Evolutionary conservation across 2,113 vertebrate species (phyloP).

Genomic region (Nothocercus julius): DNA sequence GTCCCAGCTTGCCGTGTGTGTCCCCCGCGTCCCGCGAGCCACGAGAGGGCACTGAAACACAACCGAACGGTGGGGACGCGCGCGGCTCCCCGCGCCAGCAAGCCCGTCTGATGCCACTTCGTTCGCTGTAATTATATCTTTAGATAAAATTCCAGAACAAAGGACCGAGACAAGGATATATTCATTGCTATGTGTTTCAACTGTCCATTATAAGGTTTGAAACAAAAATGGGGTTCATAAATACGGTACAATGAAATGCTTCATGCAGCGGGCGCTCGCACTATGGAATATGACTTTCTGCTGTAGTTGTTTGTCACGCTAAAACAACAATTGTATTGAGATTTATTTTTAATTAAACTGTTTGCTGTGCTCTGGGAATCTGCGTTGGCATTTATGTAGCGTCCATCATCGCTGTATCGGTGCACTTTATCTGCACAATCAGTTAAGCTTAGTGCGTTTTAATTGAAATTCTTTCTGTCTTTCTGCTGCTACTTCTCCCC

Average conservation of each 20-base stretch:
- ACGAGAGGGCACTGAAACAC: slow-evolving; percentile 72
- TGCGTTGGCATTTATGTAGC: neutral
- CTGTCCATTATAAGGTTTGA: neutral
- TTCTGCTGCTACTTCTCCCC: slow-evolving; percentile 46
- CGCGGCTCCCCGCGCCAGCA: neutral
- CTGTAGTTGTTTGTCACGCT: slow-evolving; percentile 15
- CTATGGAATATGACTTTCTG: slow-evolving; percentile 3
- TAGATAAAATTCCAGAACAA: slow-evolving; percentile 62
- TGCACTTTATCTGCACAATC: slow-evolving; percentile 43
- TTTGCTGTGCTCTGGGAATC: slow-evolving; percentile 12
- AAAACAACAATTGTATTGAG: slow-evolving; percentile 42
- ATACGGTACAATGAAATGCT: neutral
- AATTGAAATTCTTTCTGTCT: slow-evolving; percentile 67
- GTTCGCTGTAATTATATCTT: neutral
- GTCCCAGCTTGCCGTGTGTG: neutral
- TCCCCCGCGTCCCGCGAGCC: slow-evolving; percentile 18
- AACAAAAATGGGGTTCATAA: slow-evolving; percentile 18
- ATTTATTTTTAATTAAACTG: slow-evolving; percentile 54
- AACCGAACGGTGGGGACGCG: rapidly evolving
- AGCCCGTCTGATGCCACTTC: neutral
- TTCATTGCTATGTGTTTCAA: neutral
- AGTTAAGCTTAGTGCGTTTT: slow-evolving; percentile 48
- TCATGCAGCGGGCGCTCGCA: neutral
- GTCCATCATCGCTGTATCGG: neutral
- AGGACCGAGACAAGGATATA: neutral